Conservation (phyloP, 2,888 invertebrate species). For the Meghimatium bilineatum region DNA sequence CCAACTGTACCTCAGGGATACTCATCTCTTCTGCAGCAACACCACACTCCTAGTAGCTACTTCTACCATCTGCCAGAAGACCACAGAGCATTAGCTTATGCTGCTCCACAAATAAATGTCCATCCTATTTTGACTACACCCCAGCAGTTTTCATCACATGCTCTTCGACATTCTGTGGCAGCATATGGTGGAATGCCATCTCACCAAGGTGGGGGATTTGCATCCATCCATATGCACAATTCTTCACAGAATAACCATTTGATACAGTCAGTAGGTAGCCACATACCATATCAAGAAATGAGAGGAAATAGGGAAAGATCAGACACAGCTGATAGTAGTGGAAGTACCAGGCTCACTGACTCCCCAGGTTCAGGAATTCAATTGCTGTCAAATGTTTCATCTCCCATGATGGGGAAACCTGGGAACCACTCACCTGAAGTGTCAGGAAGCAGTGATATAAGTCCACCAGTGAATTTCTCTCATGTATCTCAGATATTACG, state of each 20-base stretch:
- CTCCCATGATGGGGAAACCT: conserved; percentile 59
- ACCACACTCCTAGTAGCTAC: conserved; percentile 34
- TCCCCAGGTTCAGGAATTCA: conserved; percentile 63
- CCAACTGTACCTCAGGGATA: conserved; percentile 34
- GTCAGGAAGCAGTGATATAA: conserved; percentile 58
- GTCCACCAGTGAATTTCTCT: conserved; percentile 37
- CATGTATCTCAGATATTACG: conserved; percentile 32
- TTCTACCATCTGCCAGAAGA: conserved; percentile 52
- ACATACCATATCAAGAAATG: conserved; percentile 12
- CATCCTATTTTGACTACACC: conserved; percentile 40
- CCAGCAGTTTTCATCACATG: conserved; percentile 34
- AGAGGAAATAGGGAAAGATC: conserved; percentile 36
- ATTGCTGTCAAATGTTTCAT: conserved; percentile 71
- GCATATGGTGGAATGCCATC: conserved; percentile 34
- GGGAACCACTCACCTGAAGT: conserved; percentile 49
- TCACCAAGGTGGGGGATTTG: conserved; percentile 27
- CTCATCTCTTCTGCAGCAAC: conserved; percentile 42
- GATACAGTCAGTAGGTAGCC: conserved; percentile 31
- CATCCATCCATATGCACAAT: conserved; percentile 5
- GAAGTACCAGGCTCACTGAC: conserved; percentile 48
- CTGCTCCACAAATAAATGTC: conserved; percentile 26
- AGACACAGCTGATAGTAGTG: conserved; percentile 36
- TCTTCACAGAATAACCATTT: conserved; percentile 23
- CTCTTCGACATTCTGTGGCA: conserved; percentile 16
- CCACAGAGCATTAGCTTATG: conserved; percentile 40